phyloP scores from a whole-genome alignment of 2,113 vertebrate genomes.

The Poecilia latipinna region DNA sequence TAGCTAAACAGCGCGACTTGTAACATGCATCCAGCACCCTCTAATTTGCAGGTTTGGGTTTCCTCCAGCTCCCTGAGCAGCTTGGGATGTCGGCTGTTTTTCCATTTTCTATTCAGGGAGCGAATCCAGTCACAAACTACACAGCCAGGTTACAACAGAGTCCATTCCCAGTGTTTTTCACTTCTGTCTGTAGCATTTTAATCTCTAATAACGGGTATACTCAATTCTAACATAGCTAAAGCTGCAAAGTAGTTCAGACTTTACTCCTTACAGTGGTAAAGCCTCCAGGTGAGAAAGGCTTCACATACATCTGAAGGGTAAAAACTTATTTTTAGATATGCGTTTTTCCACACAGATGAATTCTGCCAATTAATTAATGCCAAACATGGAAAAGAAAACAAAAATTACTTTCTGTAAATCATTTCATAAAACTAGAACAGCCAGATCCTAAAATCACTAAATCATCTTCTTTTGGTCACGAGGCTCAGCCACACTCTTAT shows the following conservation, averaged over 20 bases:
- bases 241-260: too few relatives aligned
- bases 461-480: neutral
- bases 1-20: slow-evolving; percentile 23
- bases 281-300: too few relatives aligned
- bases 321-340: neutral
- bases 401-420: neutral
- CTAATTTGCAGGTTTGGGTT: slow-evolving; percentile 65
- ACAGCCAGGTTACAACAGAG: neutral
- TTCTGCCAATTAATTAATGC: neutral
- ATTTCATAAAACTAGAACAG: neutral
- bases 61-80: slow-evolving; percentile 28
- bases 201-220: neutral
- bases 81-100: slow-evolving; percentile 37
- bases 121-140: slow-evolving; percentile 16
- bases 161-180: neutral
- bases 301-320: neutral
- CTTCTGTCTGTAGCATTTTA: neutral
- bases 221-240: too few relatives aligned
- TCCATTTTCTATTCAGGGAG: slow-evolving; percentile 45
- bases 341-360: neutral
- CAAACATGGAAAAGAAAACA: neutral
- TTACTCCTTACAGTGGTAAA: too few relatives aligned
- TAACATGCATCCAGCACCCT: slow-evolving; percentile 41
- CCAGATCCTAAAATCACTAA: neutral
- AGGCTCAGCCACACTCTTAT: neutral